A percentile compares a stretch with the other conserved stretches of the same genome.
Conservation (phyloP, 2,797 vertebrate genomes). For the Ctenopoma multispine region DNA sequence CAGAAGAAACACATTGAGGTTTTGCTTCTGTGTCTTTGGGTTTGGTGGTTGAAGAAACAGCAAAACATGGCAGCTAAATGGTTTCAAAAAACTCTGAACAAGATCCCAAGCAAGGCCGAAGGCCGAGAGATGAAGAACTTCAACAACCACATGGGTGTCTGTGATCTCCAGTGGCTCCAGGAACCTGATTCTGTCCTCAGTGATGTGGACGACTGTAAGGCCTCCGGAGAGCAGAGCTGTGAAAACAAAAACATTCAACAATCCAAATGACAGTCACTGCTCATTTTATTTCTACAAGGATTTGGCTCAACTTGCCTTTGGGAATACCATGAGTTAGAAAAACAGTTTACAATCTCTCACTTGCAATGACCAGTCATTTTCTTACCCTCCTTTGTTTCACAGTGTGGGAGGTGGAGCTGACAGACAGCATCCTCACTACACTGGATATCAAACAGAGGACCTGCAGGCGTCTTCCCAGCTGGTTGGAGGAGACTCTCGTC, state of each 20-base stretch:
- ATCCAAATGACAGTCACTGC: not conserved
- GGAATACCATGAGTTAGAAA: too few species aligned
- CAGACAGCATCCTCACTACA: constrained; percentile 19
- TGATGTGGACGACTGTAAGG: constrained; percentile 33
- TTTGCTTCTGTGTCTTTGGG: not conserved
- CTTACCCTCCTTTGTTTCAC: constrained; percentile 44
- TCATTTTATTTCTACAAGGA: not conserved
- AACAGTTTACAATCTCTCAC: too few species aligned
- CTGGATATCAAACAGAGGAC: constrained; percentile 34
- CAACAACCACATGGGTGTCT: constrained; percentile 46
- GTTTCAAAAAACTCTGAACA: not conserved
- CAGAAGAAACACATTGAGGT: constrained; percentile 19
- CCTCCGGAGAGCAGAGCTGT: constrained; percentile 1
- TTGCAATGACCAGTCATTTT: too few species aligned
- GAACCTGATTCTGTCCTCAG: constrained; percentile 23
- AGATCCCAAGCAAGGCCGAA: constrained; percentile 29
- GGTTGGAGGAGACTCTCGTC: constrained; percentile 15
- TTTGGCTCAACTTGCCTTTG: not conserved
- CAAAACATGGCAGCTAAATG: constrained; percentile 14
- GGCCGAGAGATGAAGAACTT: constrained; percentile 38
- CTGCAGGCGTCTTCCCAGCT: constrained; percentile 45
- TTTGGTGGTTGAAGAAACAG: constrained; percentile 16
- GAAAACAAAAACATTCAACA: not conserved
- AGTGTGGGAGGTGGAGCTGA: constrained; percentile 55
- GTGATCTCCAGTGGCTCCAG: constrained; percentile 33